phyloP scores from a whole-genome alignment of 2,888 invertebrate genomes.

The Tuberolachnus salignus region DNA sequence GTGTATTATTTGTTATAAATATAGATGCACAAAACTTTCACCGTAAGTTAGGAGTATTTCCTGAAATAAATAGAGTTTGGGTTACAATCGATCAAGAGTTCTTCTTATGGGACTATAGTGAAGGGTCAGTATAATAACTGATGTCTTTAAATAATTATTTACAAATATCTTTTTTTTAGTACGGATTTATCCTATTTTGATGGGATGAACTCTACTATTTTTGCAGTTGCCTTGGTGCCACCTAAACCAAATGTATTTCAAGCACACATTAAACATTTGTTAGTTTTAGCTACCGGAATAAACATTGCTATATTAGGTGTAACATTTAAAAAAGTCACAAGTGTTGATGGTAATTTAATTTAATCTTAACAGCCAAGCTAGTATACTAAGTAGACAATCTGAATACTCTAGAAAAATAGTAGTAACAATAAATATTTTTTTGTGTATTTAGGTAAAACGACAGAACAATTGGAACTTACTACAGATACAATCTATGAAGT shows the following conservation, averaged over 20 bases:
- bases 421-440: constrained; percentile 75
- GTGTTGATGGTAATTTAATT: constrained; percentile 62
- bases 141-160: constrained; percentile 30
- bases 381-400: constrained; percentile 59
- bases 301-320: constrained; percentile 90
- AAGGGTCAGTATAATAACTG: constrained; percentile 67
- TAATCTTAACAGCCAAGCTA: constrained; percentile 54
- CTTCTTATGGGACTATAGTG: constrained; percentile 97
- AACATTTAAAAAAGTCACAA: constrained; percentile 63
- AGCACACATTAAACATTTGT: constrained; percentile 84
- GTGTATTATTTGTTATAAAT: constrained; percentile 57
- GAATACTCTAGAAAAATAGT: too few species aligned
- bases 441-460: constrained; percentile 28
- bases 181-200: constrained; percentile 96
- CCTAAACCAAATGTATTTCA: constrained; percentile 90
- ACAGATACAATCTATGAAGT: constrained; percentile 93
- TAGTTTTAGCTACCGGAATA: constrained; percentile 91
- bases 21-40: constrained; percentile 88
- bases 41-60: constrained; percentile 96
- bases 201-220: constrained; percentile 90
- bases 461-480: constrained; percentile 66
- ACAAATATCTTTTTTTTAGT: constrained; percentile 63
- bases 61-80: constrained; percentile 96
- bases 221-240: constrained; percentile 87
- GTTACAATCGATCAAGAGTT: constrained; percentile 96